A percentile compares a stretch with the other conserved stretches of the same genome.
phyloP scores from a whole-genome alignment of 2,888 invertebrate species.

The Philopedon plagiatum region DNA sequence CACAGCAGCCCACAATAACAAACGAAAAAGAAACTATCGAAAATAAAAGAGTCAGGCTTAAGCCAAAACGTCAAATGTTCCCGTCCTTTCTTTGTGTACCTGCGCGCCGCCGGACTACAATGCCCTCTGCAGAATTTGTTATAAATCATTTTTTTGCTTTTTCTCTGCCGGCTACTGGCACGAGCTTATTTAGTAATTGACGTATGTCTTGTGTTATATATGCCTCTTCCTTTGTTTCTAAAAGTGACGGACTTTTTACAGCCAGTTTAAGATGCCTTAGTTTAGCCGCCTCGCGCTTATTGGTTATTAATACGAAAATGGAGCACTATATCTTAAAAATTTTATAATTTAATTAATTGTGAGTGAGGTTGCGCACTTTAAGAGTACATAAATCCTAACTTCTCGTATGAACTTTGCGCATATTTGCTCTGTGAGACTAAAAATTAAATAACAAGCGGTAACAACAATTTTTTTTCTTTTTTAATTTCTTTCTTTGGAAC shows the following conservation, averaged over 20 bases:
- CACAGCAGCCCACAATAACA: conserved; percentile 12
- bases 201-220: conserved; percentile 21
- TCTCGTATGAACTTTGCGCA: too few species aligned
- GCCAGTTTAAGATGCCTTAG: background rate
- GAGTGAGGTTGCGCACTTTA: too few species aligned
- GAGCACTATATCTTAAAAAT: background rate
- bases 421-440: too few species aligned
- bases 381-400: too few species aligned
- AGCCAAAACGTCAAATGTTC: conserved; percentile 10
- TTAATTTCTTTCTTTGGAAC: too few species aligned
- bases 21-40: conserved; percentile 6
- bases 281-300: background rate
- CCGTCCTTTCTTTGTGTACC: background rate
- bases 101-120: conserved; percentile 39
- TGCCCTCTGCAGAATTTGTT: conserved; percentile 34
- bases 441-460: too few species aligned
- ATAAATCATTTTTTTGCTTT: conserved; percentile 44
- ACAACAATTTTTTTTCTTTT: too few species aligned
- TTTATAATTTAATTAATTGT: too few species aligned
- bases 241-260: background rate
- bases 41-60: conserved; percentile 7
- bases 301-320: background rate
- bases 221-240: conserved; percentile 7
- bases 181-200: conserved; percentile 29
- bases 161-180: conserved; percentile 28